Conservation (phyloP, 2,888 invertebrate species). For the Drosophila kuntzei region DNA sequence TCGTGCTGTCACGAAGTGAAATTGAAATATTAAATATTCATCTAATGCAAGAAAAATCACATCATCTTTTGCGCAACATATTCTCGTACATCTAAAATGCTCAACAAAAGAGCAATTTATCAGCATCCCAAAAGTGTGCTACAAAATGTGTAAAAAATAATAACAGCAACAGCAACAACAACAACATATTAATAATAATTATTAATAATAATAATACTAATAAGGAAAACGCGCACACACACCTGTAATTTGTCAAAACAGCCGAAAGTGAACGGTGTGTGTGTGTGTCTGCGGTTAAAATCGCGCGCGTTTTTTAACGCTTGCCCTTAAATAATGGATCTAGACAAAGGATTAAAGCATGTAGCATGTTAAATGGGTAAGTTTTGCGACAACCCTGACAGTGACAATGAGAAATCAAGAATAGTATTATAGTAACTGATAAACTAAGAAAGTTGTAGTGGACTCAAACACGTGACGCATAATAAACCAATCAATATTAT, state of each 20-base stretch:
- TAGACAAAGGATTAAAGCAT: constrained; percentile 54
- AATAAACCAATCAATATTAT: constrained; percentile 65
- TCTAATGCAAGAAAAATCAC: constrained; percentile 68
- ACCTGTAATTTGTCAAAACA: constrained; percentile 59
- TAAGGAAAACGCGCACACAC: constrained; percentile 22
- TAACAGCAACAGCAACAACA: constrained; percentile 29
- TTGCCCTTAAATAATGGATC: constrained; percentile 33
- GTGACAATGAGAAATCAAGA: constrained; percentile 6
- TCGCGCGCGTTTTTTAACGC: constrained; percentile 48
- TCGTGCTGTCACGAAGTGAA: constrained; percentile 48
- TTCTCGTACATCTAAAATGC: constrained; percentile 47
- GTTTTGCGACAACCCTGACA: constrained; percentile 33
- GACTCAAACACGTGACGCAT: constrained; percentile 34
- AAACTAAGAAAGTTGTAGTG: constrained; percentile 2
- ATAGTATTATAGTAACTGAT: background rate
- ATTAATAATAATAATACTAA: constrained; percentile 40
- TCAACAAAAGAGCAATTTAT: constrained; percentile 74
- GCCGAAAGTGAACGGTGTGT: background rate
- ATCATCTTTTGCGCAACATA: constrained; percentile 50
- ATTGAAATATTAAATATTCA: constrained; percentile 78
- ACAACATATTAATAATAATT: constrained; percentile 35
- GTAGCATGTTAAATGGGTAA: constrained; percentile 67
- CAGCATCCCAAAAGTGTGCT: constrained; percentile 75
- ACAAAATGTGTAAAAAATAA: constrained; percentile 59
- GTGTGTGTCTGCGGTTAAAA: constrained; percentile 29